Base-by-base conservation (phyloP, 2,888 invertebrate species). In the Chaetogeoica ovagalla region DNA sequence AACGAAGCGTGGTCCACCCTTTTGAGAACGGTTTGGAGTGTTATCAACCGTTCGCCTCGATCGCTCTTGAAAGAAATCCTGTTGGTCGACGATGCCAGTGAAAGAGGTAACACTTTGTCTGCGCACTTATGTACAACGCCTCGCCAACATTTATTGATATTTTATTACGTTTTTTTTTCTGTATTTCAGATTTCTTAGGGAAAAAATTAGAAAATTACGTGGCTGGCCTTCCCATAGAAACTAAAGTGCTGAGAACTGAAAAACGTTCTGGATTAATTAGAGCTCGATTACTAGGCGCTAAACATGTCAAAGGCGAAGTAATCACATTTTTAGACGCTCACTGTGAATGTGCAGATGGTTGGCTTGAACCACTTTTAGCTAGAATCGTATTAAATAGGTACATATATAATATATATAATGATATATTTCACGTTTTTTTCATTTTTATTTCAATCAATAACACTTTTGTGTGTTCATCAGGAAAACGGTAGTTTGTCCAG, bases 1-100 rank as follows among this genome's bases (percentile, higher is more conserved):
- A 99, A 99, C 87, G 98, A 99, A 87, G 98, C 98, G 0, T 98
- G 98, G 98, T 93, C 96, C 65, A 99, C 98, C 0, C 89, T 99
- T 30, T 89, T 98, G 82, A 89, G 98, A 73, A 98, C 98, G 0
- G 95, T 98, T 59, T 96, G 96, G 93, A 97, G 97, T 86, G 97
- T 96, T 52, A 97, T 99, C 84, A 96, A 96, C 87, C 90, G 98
- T 79, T 98, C 98, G 1, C 98, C 98, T 7, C 88, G 90, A 82
- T 89, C 92, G 1, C 88, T 98, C 77, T 89, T 99, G 75, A 92
- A 93, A 85, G 98, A 99, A 88, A 94, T 99, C 85, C 96, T 99
- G 83, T 90, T 99, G 62, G 98, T 99, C 7, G 99, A 99, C 86
- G 98, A 99, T 88, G 96, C 95, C 83, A 98, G 98, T 87, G 97